Percentiles rank a stretch among this genome's conserved stretches.
These are phyloP conservation scores for Drosophila meridiana DNA, from an alignment of 2,888 invertebrate genomes.

Conservation along the genomic window DNA sequence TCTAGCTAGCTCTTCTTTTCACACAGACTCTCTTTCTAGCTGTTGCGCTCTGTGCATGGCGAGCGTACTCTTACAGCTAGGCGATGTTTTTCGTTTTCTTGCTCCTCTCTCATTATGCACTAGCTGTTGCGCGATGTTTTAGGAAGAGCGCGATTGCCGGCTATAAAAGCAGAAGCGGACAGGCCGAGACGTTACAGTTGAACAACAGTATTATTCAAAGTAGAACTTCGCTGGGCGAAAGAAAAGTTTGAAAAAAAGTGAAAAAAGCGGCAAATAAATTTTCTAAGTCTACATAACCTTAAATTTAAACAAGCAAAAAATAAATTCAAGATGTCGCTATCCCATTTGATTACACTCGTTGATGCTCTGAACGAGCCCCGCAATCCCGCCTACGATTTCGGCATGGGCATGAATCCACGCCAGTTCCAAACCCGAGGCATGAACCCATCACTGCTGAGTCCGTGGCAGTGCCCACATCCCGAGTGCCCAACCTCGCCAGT, in stretches of 20 bases:
- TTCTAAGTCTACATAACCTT: constrained; percentile 8
- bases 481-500: constrained; percentile 50
- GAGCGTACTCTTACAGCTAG: not conserved
- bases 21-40: constrained; percentile 3
- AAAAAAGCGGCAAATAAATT: constrained; percentile 20
- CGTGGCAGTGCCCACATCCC: constrained; percentile 58
- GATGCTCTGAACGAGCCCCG: constrained; percentile 57
- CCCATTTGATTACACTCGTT: constrained; percentile 58
- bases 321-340: constrained; percentile 57
- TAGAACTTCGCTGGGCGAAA: constrained; percentile 39
- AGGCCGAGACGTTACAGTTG: constrained; percentile 23
- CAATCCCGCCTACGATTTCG: constrained; percentile 68
- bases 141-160: constrained; percentile 14
- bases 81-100: constrained; percentile 28
- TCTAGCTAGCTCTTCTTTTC: constrained; percentile 9
- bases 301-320: not conserved
- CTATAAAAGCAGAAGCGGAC: constrained; percentile 50
- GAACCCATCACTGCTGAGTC: constrained; percentile 36
- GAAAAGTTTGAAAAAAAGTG: not conserved
- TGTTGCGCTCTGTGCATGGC: not conserved
- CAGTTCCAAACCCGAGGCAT: constrained; percentile 35
- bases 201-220: constrained; percentile 15
- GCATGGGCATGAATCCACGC: constrained; percentile 75
- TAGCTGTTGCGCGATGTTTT: constrained; percentile 41
- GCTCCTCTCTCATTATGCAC: constrained; percentile 11